A percentile compares a stretch with the other conserved stretches of the same genome.
Conservation (phyloP, 1,140 invertebrate genomes). For the Zaprionus camerounensis region DNA sequence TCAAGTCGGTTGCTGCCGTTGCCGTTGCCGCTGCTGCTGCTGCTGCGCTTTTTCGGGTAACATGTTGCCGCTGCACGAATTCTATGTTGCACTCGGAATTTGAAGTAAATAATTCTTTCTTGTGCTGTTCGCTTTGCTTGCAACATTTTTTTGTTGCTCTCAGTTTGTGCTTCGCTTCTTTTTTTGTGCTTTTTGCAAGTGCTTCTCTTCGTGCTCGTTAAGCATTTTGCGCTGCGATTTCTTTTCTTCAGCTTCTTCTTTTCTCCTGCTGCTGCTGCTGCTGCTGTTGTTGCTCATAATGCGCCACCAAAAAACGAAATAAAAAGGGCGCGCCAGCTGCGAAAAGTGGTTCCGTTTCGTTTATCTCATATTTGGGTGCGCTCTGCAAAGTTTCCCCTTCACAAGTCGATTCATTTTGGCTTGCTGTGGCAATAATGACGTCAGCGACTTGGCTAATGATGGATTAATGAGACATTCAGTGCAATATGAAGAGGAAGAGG, state of each 20-base stretch:
- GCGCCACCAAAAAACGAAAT: slow-evolving; percentile 38
- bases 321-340: slow-evolving; percentile 57
- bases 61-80: slow-evolving; percentile 79
- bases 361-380: slow-evolving; percentile 70
- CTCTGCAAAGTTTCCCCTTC: slow-evolving; percentile 27
- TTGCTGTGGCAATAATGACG: slow-evolving; percentile 33
- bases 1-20: slow-evolving; percentile 20
- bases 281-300: slow-evolving; percentile 67
- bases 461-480: slow-evolving; percentile 15
- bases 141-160: slow-evolving; percentile 7
- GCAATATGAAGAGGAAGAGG: not conserved
- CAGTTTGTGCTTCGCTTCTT: not conserved
- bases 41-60: slow-evolving; percentile 67
- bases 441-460: slow-evolving; percentile 26
- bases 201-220: slow-evolving; percentile 66
- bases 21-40: slow-evolving; percentile 16
- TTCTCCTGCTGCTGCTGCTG: slow-evolving; percentile 2
- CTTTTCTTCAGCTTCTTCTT: slow-evolving; percentile 31
- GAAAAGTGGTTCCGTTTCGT: slow-evolving; percentile 81
- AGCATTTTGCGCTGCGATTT: slow-evolving; percentile 74
- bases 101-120: slow-evolving; percentile 80
- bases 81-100: slow-evolving; percentile 81
- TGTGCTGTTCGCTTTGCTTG: slow-evolving; percentile 54
- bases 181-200: slow-evolving; percentile 16
- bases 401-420: not conserved